phyloP scores from a whole-genome alignment of 2,888 invertebrate species.

The Hesperia comma region DNA sequence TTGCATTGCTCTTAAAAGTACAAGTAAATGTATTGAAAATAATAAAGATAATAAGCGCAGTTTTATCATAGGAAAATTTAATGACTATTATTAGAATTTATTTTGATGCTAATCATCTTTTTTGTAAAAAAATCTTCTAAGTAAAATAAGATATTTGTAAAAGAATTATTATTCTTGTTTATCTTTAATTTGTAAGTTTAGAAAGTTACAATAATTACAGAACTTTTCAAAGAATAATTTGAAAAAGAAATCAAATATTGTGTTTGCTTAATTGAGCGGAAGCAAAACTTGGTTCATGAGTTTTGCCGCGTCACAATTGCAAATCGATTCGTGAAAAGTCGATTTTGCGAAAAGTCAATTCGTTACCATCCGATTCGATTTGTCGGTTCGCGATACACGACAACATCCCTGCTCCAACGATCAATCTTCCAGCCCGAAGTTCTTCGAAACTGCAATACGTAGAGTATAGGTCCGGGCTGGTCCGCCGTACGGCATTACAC shows the following conservation, averaged over 20 bases:
- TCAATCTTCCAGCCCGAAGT: slow-evolving; percentile 52
- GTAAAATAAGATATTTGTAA: too few species aligned
- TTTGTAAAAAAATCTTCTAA: slow-evolving; percentile 1
- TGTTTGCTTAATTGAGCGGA: slow-evolving; percentile 19
- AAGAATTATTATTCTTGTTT: slow-evolving; percentile 23
- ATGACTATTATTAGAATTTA: too few species aligned
- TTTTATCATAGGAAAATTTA: too few species aligned
- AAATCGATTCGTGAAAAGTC: slow-evolving; percentile 23
- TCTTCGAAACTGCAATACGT: slow-evolving; percentile 61
- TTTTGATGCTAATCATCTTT: not conserved
- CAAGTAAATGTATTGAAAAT: too few species aligned
- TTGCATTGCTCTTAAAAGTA: too few species aligned
- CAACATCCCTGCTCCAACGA: slow-evolving; percentile 57
- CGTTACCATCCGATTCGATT: slow-evolving; percentile 3
- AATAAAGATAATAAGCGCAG: too few species aligned
- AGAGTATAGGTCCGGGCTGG: slow-evolving; percentile 43
- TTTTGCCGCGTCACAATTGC: slow-evolving; percentile 12
- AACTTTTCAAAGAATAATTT: slow-evolving; percentile 22
- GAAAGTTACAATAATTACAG: slow-evolving; percentile 9
- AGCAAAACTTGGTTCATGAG: slow-evolving; percentile 9
- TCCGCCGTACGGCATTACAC: slow-evolving; percentile 70
- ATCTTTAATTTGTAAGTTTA: slow-evolving; percentile 16
- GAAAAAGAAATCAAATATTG: not conserved
- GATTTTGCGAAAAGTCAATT: not conserved
- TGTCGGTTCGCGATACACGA: slow-evolving; percentile 44